Evolutionary conservation across 1,140 invertebrate species (phyloP), one percentile per base, ranked within the genome.

Genomic region (Cotesia chilonis): DNA sequence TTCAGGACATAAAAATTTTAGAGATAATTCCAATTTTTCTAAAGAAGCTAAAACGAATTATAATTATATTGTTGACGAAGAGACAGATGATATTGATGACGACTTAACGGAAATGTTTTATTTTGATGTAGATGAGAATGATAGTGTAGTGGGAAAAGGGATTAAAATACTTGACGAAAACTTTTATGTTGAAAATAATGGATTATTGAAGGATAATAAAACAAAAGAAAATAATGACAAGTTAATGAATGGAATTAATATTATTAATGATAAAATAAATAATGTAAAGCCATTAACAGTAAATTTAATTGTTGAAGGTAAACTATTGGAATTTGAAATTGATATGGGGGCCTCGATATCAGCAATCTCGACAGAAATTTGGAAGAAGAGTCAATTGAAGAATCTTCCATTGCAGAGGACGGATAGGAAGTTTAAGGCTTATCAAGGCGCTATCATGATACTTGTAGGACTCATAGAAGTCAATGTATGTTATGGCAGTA

Each of bases 281-380:
- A 73, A 57, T 59, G 65, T 69, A 4, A 55, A 65, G n/a, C 71
- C 70, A 4, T 47, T 73, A n/a, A 52, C 28, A 52, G 35, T 64
- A 7, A 65, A 67, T n/a, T 70, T 72, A 38, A 61, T 6, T 41
- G 61, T 73, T 47, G 51, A 75, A 41, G 52, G 52, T 52, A 36
- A 17, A 37, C 17, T 9, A 35, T 52, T 68, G 3, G 55, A 61
- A 9, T 73, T 73, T 37, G 71, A 73, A 35, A 51, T 73, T 68
- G 71, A 73, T 54, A 73, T n/a, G n/a, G n/a, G n/a, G n/a, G n/a
- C n/a, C n/a, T n/a, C n/a, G n/a, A n/a, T n/a, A n/a, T 38, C 71
- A 37, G 71, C 71, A 12, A 68, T 73, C 12, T 73, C 71, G 51
- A 37, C 35, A 17, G 41, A 41, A 63, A 51, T 75, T 54, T 69